Base-by-base conservation (phyloP, 2,888 invertebrate genomes). In the Pristionchus mayeri region DNA sequence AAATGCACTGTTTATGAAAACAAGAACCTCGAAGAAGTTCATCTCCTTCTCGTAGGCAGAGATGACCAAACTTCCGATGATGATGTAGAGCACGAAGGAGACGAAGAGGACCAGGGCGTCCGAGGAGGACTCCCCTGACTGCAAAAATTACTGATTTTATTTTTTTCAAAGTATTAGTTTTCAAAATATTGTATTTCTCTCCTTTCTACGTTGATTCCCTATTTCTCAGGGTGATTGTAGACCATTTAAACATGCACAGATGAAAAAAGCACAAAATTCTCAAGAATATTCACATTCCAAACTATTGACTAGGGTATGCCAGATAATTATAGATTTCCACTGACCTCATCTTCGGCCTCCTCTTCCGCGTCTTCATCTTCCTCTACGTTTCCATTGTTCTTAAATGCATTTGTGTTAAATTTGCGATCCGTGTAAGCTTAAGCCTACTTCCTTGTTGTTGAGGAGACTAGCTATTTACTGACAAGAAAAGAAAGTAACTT, bases 1-100 rank as follows among this genome's bases (percentile, higher is more conserved):
- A n/a, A n/a, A n/a, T n/a, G n/a, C n/a, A n/a, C n/a, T n/a, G n/a
- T n/a, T n/a, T n/a, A n/a, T n/a, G n/a, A n/a, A 63, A 63, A 2
- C 2, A 16, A 0, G 6, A 18, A 87, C 88, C 88, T 86, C 83
- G 85, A 91, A 91, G 83, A 91, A 90, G 80, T 89, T 87, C 91
- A 91, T 91, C 40, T 91, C 88, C 44, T 89, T 89, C 84, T 91
- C 91, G 80, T 91, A 91, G 30, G 88, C 86, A 7, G 90, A 88
- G 48, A 91, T 91, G 34, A 90, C 85, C 18, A 91, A 75, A 4
- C 90, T 90, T 27, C 91, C 91, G 82, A 88, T 84, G 37, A 90
- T 87, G 57, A 91, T 89, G 85, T 91, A 91, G 57, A 91, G 50
- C n/a, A 91, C 85, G 84, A 91, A 91, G 2, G 90, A 89, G 11